Evolutionary conservation across 2,113 vertebrate genomes (phyloP).

Genomic region (Pipra filicauda): DNA sequence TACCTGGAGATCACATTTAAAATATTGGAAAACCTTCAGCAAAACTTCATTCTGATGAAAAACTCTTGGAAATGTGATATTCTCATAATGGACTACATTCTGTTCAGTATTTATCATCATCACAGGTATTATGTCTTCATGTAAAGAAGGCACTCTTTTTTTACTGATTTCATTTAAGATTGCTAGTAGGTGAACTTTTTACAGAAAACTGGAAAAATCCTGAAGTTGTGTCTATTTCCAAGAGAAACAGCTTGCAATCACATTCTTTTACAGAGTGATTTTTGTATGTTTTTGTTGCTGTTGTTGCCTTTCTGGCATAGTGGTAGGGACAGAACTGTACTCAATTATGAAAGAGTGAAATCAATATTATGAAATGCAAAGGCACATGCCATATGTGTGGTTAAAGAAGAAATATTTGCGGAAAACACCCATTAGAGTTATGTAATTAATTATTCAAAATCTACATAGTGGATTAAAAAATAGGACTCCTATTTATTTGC

Average conservation of each 20-base stretch:
- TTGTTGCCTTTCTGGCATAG: conserved; percentile 12
- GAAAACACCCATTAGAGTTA: not conserved
- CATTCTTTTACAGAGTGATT: not conserved
- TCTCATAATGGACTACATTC: not conserved
- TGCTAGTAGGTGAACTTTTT: not conserved
- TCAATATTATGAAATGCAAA: conserved; percentile 11
- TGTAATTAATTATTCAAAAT: not conserved
- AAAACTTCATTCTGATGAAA: not conserved
- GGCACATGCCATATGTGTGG: not conserved
- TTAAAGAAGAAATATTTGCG: not conserved
- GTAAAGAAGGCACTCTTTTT: not conserved
- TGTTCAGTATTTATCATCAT: not conserved
- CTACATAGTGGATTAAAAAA: not conserved
- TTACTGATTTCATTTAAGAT: not conserved
- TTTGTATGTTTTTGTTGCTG: conserved; percentile 1
- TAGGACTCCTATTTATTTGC: not conserved
- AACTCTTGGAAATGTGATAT: not conserved
- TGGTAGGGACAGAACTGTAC: not conserved
- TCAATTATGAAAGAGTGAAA: not conserved
- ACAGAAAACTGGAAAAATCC: conserved; percentile 15
- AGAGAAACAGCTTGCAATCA: conserved; percentile 33
- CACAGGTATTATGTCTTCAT: not conserved
- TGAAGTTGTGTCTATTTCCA: not conserved
- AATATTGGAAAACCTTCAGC: not conserved
- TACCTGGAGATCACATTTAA: not conserved